Conservation (phyloP, 2,797 vertebrate species). For the Macropus fuliginosus region DNA sequence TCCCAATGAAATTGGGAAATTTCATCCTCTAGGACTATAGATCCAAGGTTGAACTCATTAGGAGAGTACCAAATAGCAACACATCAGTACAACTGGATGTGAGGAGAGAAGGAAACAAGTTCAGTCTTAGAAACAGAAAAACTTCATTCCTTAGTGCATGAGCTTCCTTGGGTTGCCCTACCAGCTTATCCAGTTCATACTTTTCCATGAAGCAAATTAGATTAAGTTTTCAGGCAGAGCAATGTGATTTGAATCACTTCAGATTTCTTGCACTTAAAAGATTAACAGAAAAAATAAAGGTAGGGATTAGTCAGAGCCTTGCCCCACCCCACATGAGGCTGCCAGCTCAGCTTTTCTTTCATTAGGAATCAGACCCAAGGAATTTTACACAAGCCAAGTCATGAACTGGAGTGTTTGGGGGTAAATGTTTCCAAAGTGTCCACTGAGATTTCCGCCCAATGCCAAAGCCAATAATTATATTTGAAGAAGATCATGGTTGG, state of each 20-base stretch:
- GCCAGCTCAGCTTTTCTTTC: conserved; percentile 50
- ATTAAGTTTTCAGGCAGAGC: conserved; percentile 57
- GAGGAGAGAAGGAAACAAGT: conserved; percentile 48
- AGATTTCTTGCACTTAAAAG: conserved; percentile 46
- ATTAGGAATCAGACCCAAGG: conserved; percentile 38
- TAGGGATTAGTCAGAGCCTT: conserved; percentile 33
- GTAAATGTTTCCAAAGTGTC: conserved; percentile 37
- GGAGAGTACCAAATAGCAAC: conserved; percentile 30
- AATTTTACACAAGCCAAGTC: conserved; percentile 30
- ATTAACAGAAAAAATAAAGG: conserved; percentile 1
- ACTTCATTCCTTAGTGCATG: background rate
- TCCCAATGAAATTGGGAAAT: background rate
- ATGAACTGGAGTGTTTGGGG: conserved; percentile 9
- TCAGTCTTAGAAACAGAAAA: background rate
- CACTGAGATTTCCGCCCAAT: conserved; percentile 1
- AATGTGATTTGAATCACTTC: conserved; percentile 35
- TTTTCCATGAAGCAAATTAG: conserved; percentile 4
- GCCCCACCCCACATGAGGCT: conserved; percentile 20
- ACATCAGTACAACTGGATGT: conserved; percentile 49
- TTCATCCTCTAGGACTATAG: background rate
- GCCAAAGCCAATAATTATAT: conserved; percentile 17
- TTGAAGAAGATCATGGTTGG: background rate
- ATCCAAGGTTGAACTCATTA: background rate
- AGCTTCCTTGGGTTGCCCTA: background rate
- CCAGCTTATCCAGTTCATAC: background rate